Conservation (phyloP, 2,797 vertebrate species). For the Ctenopoma multispine region DNA sequence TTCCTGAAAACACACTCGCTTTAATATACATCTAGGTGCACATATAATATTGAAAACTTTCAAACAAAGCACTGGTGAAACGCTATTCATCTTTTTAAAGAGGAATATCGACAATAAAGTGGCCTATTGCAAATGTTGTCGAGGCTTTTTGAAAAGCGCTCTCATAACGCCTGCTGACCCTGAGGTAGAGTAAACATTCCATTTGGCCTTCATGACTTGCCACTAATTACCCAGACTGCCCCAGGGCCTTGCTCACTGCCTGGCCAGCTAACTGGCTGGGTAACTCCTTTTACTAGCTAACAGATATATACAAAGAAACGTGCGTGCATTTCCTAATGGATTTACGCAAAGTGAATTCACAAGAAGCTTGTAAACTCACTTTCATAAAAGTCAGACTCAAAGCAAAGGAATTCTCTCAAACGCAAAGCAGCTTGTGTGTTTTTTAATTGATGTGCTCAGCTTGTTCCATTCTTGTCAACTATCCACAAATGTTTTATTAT, state of each 20-base stretch:
- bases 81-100: constrained; percentile 68
- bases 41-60: constrained; percentile 22
- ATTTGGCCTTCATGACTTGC: constrained; percentile 84
- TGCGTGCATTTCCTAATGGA: constrained; percentile 62
- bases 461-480: constrained; percentile 40
- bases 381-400: constrained; percentile 52
- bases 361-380: constrained; percentile 58
- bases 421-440: constrained; percentile 39
- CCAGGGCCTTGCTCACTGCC: constrained; percentile 68
- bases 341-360: constrained; percentile 58
- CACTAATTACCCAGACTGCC: constrained; percentile 84
- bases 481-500: constrained; percentile 1
- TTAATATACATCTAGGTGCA: constrained; percentile 17
- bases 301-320: constrained; percentile 71
- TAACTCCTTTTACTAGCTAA: constrained; percentile 72
- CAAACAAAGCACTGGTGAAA: constrained; percentile 42
- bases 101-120: constrained; percentile 72
- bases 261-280: constrained; percentile 47
- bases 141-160: constrained; percentile 68
- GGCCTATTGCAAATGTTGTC: constrained; percentile 71
- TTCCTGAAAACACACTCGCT: background rate
- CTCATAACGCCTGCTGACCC: constrained; percentile 77
- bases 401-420: constrained; percentile 47
- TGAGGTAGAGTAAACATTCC: constrained; percentile 84
- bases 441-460: constrained; percentile 43